Evolutionary conservation across 2,113 vertebrate species (phyloP).

Genomic region (Chaetorhynchus papuensis): DNA sequence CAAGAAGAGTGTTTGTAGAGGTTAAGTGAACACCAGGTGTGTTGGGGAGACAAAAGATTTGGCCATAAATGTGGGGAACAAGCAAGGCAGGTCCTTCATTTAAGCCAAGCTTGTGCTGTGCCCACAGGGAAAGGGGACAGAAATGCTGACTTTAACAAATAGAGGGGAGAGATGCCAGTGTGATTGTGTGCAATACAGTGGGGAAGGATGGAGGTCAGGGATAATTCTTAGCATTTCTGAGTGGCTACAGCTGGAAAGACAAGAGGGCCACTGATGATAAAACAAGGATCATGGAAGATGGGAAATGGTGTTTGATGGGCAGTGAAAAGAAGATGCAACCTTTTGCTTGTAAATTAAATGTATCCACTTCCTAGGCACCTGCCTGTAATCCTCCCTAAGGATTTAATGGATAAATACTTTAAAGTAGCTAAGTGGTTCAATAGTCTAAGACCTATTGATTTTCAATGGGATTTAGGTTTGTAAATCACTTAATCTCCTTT

Average conservation of each 20-base stretch:
- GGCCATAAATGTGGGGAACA: neutral
- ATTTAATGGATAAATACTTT: constrained; percentile 32
- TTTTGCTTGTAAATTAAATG: constrained; percentile 5
- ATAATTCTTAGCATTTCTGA: neutral
- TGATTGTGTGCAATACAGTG: neutral
- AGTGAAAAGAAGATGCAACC: neutral
- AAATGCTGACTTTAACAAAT: neutral
- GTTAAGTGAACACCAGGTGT: neutral
- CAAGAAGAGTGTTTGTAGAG: neutral
- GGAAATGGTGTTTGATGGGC: neutral
- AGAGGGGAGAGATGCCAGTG: neutral
- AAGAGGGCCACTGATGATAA: neutral
- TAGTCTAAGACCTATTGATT: constrained; percentile 27
- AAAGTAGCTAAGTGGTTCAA: constrained; percentile 23
- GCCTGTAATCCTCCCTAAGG: constrained; percentile 2
- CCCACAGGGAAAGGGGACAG: neutral
- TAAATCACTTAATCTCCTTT: constrained; percentile 48
- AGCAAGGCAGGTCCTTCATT: neutral
- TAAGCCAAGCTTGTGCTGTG: neutral
- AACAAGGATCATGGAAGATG: neutral
- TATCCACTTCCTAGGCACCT: constrained; percentile 8
- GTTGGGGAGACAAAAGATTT: neutral
- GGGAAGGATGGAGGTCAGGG: neutral
- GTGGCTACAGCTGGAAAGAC: neutral
- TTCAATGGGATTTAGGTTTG: constrained; percentile 43